phyloP scores from a whole-genome alignment of 2,797 vertebrate species.

The Okamejei kenojei region DNA sequence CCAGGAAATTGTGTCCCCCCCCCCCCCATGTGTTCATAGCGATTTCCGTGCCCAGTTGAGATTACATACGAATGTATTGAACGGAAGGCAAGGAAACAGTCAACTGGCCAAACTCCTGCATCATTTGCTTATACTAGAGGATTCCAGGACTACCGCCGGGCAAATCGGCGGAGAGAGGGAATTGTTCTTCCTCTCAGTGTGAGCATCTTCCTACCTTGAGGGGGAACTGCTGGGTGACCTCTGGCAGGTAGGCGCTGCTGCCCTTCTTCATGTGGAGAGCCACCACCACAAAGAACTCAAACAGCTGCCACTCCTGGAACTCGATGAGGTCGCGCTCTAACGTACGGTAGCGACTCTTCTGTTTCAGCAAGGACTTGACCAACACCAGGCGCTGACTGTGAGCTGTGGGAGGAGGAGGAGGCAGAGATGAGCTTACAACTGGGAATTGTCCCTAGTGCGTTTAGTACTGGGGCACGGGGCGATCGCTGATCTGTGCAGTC shows the following conservation, averaged over 20 bases:
- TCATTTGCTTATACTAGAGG: too few species aligned
- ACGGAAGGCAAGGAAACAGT: too few species aligned
- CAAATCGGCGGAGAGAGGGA: background rate
- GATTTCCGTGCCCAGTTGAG: too few species aligned
- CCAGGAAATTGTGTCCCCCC: too few species aligned
- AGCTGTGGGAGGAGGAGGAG: constrained; percentile 44
- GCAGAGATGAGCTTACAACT: too few species aligned
- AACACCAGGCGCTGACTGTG: constrained; percentile 67
- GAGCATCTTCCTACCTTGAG: constrained; percentile 59
- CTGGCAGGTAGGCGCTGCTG: constrained; percentile 65
- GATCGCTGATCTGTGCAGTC: too few species aligned
- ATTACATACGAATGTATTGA: too few species aligned
- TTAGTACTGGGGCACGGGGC: too few species aligned
- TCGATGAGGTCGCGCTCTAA: constrained; percentile 62
- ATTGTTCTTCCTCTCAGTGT: background rate
- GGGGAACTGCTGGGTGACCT: constrained; percentile 81
- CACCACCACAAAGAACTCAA: constrained; percentile 81
- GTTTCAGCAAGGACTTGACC: constrained; percentile 65
- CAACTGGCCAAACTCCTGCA: too few species aligned
- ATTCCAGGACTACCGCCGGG: too few species aligned
- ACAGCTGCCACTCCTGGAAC: constrained; percentile 71
- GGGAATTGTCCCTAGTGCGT: too few species aligned
- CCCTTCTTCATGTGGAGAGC: constrained; percentile 75
- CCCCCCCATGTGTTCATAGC: too few species aligned
- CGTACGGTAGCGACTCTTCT: constrained; percentile 54